phyloP scores from a whole-genome alignment of 2,113 vertebrate species.

The Trogon melanurus region DNA sequence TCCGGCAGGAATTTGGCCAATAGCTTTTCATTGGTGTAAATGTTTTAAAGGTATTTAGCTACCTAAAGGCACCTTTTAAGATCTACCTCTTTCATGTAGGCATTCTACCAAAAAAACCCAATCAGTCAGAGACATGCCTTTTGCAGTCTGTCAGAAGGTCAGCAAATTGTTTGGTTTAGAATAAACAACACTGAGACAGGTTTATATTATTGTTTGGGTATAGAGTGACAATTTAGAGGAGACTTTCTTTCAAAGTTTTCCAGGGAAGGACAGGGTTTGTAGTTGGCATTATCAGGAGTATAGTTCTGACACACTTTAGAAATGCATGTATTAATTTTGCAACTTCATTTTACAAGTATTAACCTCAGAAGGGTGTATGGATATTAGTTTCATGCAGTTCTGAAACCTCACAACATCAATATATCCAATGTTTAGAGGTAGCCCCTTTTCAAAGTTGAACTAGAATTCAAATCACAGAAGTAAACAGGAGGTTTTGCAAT shows the following conservation, averaged over 20 bases:
- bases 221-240: background rate
- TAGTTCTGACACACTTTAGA: background rate
- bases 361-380: background rate
- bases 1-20: background rate
- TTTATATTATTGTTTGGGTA: background rate
- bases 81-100: background rate
- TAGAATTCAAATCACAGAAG: background rate
- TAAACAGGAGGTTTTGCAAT: background rate
- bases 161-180: background rate
- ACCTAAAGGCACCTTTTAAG: background rate
- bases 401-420: slow-evolving; percentile 15
- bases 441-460: slow-evolving; percentile 25
- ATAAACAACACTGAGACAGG: background rate
- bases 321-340: background rate
- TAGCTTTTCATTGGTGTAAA: background rate
- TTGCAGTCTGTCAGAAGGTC: background rate
- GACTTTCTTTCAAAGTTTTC: slow-evolving; percentile 18
- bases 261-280: background rate
- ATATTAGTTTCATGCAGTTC: background rate
- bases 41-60: background rate
- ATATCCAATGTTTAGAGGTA: slow-evolving; percentile 33
- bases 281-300: background rate
- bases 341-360: background rate
- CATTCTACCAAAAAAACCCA: background rate
- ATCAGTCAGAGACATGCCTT: background rate